Percentiles rank a stretch among this genome's conserved stretches.
These are phyloP conservation scores for Bombus sibiricus DNA, from an alignment of 1,140 invertebrate species.

Conservation along the genomic window DNA sequence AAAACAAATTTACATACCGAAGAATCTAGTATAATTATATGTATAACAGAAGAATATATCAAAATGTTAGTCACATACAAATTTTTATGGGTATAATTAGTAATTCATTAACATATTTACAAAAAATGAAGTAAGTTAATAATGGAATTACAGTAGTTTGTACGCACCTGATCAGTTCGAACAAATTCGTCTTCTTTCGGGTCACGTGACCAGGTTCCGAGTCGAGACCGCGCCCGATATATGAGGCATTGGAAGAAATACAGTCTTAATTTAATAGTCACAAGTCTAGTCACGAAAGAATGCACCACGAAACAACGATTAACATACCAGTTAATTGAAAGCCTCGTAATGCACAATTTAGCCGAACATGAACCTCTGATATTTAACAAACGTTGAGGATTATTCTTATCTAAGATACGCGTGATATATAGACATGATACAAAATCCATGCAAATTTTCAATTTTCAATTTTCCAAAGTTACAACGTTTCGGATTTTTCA, in stretches of 20 bases:
- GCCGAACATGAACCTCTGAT: too few relatives aligned
- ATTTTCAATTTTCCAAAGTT: not conserved
- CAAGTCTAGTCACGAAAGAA: slow-evolving; percentile 21
- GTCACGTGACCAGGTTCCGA: slow-evolving; percentile 37
- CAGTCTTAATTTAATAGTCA: slow-evolving; percentile 14
- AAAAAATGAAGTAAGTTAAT: not conserved
- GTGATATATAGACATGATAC: too few relatives aligned
- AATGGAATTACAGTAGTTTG: not conserved
- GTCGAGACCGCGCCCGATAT: slow-evolving; percentile 55
- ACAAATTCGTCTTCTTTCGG: slow-evolving; percentile 9
- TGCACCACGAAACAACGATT: not conserved
- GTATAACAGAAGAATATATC: not conserved
- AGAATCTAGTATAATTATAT: not conserved
- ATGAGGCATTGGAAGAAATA: not conserved
- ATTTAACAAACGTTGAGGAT: not conserved
- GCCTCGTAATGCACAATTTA: not conserved
- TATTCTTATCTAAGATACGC: not conserved
- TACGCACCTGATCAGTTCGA: slow-evolving; percentile 52
- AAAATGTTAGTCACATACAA: not conserved
- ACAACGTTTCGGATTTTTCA: not conserved
- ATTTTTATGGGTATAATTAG: not conserved
- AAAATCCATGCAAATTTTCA: not conserved
- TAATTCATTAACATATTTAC: not conserved
- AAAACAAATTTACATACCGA: not conserved
- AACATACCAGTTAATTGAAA: not conserved